Evolutionary conservation across 2,888 invertebrate genomes (phyloP), one percentile per base, ranked within the genome.

Genomic region (Sinohyriopsis cumingii): DNA sequence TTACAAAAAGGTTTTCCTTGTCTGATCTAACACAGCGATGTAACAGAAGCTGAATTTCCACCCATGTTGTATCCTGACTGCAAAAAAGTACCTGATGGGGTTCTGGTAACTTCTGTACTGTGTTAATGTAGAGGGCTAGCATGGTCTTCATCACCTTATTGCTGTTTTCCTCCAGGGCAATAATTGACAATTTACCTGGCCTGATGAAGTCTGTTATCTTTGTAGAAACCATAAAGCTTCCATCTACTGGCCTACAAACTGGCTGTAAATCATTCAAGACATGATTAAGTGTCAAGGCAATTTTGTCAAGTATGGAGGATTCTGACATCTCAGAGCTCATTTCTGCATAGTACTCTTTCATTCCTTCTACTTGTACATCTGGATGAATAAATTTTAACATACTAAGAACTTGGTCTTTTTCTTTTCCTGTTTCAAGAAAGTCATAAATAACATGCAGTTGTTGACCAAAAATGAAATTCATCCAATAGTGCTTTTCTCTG

Each of bases 21-120:
- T 53, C 18, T 28, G 72, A 54, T 19, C 71, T 68, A 0, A 73
- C 22, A 72, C 82, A 80, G n/a, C 82, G 28, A 20, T 67, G 57
- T 15, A 84, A 20, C 7, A 82, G 59, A 19, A 82, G 65, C 12
- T 72, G 65, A 12, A 82, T 57, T 55, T 84, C 81, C 64, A 75
- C 72, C 75, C 75, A 75, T 59, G 65, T 65, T 59, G 84, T 82
- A 20, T 77, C 74, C 59, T 68, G 61, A 15, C 71, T 67, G 61
- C 82, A 82, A 19, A 84, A 74, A 15, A 82, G 66, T 18, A 84
- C 60, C 33, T 84, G 79, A 54, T 72, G 72, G 15, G 83, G 72
- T 33, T 77, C 72, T 7, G 83, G 83, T 25, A 82, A 60, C n/a
- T 55, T 55, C 20, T 73, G 57, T 15, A 76, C 76, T 57, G 81